Percentiles rank a stretch among this genome's conserved stretches.
These are phyloP conservation scores for Epinephelus malabaricus DNA, from an alignment of 2,797 vertebrate genomes.

Conservation along the genomic window DNA sequence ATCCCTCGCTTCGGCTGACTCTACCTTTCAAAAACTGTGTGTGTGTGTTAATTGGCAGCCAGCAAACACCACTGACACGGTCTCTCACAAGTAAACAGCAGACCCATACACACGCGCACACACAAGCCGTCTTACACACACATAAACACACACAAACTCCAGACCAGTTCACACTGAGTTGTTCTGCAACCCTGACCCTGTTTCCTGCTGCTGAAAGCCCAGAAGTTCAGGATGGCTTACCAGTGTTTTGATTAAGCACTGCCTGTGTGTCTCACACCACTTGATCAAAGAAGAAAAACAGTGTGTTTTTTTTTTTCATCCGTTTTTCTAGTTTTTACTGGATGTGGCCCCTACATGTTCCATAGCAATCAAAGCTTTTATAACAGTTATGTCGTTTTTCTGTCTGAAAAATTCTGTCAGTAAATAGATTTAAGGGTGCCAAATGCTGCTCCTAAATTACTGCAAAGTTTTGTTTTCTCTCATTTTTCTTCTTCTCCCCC, in stretches of 20 bases:
- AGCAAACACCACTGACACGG: conserved; percentile 49
- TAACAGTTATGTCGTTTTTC: conserved; percentile 41
- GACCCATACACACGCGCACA: neutral
- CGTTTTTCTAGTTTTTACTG: conserved; percentile 26
- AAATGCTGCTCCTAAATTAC: conserved; percentile 24
- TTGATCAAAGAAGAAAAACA: conserved; percentile 71
- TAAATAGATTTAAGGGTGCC: conserved; percentile 25
- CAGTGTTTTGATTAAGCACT: conserved; percentile 79
- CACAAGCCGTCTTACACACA: neutral
- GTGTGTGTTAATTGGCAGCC: conserved; percentile 75
- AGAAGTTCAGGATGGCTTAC: conserved; percentile 75
- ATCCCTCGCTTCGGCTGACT: conserved; percentile 36
- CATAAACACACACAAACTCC: conserved; percentile 34
- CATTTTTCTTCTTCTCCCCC: neutral
- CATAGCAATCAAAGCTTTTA: conserved; percentile 60
- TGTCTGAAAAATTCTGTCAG: conserved; percentile 20
- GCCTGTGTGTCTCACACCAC: conserved; percentile 68
- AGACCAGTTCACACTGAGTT: conserved; percentile 68
- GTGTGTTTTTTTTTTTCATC: conserved; percentile 25
- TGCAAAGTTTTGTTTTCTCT: conserved; percentile 36
- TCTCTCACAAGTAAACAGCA: conserved; percentile 47
- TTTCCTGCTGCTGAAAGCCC: conserved; percentile 74
- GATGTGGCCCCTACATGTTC: conserved; percentile 50
- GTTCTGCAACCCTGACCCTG: conserved; percentile 72
- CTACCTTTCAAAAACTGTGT: conserved; percentile 50